Conservation (phyloP, 2,113 vertebrate genomes). For the Cygnus buccinator region DNA sequence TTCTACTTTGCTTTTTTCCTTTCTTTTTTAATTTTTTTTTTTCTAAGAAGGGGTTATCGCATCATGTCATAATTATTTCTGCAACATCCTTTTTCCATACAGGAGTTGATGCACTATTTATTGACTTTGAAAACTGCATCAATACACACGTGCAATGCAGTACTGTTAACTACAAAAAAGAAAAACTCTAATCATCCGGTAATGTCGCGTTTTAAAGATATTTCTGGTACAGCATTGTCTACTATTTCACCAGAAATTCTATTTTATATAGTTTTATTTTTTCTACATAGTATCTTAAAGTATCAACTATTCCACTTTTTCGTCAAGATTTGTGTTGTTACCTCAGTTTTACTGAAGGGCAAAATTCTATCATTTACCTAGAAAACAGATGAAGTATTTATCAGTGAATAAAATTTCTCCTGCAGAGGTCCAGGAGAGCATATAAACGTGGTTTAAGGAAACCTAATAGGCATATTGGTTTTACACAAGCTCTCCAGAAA, state of each 20-base stretch:
- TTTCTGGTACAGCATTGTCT: background rate
- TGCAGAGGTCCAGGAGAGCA: background rate
- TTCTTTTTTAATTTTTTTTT: constrained; percentile 64
- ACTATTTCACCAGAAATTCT: background rate
- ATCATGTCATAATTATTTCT: constrained; percentile 74
- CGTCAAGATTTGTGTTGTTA: background rate
- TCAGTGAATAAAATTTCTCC: background rate
- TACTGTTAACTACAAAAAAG: background rate
- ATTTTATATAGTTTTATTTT: background rate
- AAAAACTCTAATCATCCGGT: background rate
- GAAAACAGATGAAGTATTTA: background rate
- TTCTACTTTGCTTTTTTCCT: constrained; percentile 74
- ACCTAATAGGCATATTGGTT: background rate
- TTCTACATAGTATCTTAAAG: background rate
- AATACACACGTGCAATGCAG: background rate
- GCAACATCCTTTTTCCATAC: constrained; percentile 84
- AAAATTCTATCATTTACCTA: background rate
- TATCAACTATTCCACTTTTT: background rate
- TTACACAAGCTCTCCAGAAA: background rate
- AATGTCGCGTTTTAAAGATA: background rate
- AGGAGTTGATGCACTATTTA: constrained; percentile 75
- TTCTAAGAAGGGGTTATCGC: constrained; percentile 59
- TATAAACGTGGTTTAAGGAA: background rate
- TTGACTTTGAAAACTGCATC: constrained; percentile 72
- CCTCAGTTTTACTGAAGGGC: background rate